Percentiles rank a stretch among this genome's conserved stretches.
phyloP scores from a whole-genome alignment of 2,113 vertebrate species.

The Halichoeres trimaculatus region DNA sequence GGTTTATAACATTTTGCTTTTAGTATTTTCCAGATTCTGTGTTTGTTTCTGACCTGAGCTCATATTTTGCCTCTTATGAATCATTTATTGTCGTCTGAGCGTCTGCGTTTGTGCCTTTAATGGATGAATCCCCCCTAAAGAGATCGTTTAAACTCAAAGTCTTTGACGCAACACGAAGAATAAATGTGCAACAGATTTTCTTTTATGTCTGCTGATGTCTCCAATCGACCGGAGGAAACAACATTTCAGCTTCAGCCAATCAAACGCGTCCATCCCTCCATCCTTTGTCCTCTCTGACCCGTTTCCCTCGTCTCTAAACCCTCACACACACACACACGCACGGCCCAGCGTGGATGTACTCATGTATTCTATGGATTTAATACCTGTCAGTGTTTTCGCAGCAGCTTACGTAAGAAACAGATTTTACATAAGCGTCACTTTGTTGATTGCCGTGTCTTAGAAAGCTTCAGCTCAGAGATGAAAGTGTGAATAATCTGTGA shows the following conservation, averaged over 20 bases:
- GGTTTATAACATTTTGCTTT: too few species aligned
- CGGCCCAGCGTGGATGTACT: background rate
- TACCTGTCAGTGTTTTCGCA: background rate
- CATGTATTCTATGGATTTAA: background rate
- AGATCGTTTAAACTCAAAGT: too few species aligned
- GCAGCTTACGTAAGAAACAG: conserved; percentile 24
- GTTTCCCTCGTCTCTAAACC: background rate
- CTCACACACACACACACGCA: background rate
- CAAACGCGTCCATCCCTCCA: too few species aligned
- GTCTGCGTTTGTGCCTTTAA: too few species aligned
- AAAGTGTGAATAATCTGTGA: conserved; percentile 28
- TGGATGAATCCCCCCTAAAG: too few species aligned
- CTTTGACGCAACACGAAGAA: background rate
- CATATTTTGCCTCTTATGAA: too few species aligned
- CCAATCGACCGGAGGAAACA: background rate
- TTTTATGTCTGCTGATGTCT: too few species aligned
- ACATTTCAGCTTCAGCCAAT: background rate
- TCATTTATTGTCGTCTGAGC: too few species aligned
- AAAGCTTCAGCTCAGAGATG: conserved; percentile 12
- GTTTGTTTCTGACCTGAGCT: too few species aligned
- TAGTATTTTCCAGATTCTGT: too few species aligned
- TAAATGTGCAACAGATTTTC: too few species aligned
- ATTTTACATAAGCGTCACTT: conserved; percentile 47
- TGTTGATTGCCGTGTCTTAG: conserved; percentile 31
- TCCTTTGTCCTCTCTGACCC: background rate